Evolutionary conservation across 1,140 invertebrate species (phyloP), one percentile per base, ranked within the genome.

Genomic region (Orussus abietinus): DNA sequence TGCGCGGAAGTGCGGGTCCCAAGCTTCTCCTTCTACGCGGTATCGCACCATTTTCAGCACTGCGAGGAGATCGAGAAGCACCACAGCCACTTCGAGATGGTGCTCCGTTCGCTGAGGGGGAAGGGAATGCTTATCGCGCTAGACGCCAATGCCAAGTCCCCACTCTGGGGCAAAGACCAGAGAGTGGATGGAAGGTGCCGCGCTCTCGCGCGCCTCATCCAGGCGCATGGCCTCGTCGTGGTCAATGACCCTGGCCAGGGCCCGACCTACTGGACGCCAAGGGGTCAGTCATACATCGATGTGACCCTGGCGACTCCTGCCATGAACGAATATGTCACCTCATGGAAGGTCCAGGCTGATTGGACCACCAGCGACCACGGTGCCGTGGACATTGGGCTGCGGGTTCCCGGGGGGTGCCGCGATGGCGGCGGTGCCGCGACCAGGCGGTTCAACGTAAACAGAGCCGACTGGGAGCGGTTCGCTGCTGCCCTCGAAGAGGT

Each of bases 1-100:
- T 38, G 37, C 7, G 33, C 18, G 1, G 33, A 35, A 35, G 33
- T 35, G 17, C 17, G 2, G 18, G 33, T 21, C 12, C 38, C 38
- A 28, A 30, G 38, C 26, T 40, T 29, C 26, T 39, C 38, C 10
- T 30, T 39, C n/a, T 39, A 39, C 26, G 38, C 32, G 17, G 26
- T 39, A 11, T 40, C 38, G 0, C 28, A 40, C 17, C 32, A 40
- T 12, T 40, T 40, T 20, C 38, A 40, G 17, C 32, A 19, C 15
- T 3, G 38, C 1, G 38, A 40, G 12, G 28, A 40, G 11, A 40
- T 40, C 26, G 38, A 31, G 28, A 7, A 10, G 26, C 38, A 40
- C 18, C 38, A 22, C 26, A 31, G 38, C 20, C 26, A 39, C 26
- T 20, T 39, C 25, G 38, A 10, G 4, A 30, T n/a, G 38, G 25